These are phyloP conservation scores for Saguinus midas DNA, from an alignment of 2,113 vertebrate species.

Conservation along the genomic window DNA sequence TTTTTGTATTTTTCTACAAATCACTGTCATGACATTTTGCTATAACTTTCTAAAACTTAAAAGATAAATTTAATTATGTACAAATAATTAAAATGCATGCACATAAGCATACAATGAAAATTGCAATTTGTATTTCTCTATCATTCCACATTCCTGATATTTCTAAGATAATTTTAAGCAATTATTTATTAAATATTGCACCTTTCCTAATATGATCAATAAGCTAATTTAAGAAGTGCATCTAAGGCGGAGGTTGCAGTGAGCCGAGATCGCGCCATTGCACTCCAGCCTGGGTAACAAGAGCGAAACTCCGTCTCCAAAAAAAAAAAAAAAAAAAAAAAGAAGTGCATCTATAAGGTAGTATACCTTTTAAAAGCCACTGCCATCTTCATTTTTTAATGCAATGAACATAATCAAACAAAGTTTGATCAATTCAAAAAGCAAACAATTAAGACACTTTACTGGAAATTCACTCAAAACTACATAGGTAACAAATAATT, in stretches of 20 bases:
- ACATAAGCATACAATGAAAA: not conserved
- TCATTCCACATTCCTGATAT: not conserved
- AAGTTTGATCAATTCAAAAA: not conserved
- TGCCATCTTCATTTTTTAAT: not conserved
- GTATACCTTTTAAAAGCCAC: not conserved
- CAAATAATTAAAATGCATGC: not conserved
- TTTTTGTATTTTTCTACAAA: not conserved
- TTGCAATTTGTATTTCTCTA: rapidly evolving
- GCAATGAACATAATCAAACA: not conserved
- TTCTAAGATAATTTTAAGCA: not conserved
- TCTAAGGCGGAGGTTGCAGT: too few relatives aligned
- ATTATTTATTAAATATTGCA: not conserved
- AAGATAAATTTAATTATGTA: not conserved
- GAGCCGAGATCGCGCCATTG: too few relatives aligned
- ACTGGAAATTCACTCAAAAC: not conserved
- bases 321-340: too few relatives aligned
- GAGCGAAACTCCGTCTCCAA: too few relatives aligned
- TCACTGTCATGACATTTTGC: not conserved
- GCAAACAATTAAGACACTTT: not conserved
- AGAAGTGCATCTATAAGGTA: not conserved
- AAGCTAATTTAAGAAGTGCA: not conserved
- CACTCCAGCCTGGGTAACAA: too few relatives aligned
- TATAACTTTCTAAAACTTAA: not conserved
- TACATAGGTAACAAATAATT: not conserved
- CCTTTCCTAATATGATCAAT: not conserved